A percentile compares a stretch with the other conserved stretches of the same genome.
Evolutionary conservation across 2,888 invertebrate species (phyloP).

Genomic region (Heliconius cydno): DNA sequence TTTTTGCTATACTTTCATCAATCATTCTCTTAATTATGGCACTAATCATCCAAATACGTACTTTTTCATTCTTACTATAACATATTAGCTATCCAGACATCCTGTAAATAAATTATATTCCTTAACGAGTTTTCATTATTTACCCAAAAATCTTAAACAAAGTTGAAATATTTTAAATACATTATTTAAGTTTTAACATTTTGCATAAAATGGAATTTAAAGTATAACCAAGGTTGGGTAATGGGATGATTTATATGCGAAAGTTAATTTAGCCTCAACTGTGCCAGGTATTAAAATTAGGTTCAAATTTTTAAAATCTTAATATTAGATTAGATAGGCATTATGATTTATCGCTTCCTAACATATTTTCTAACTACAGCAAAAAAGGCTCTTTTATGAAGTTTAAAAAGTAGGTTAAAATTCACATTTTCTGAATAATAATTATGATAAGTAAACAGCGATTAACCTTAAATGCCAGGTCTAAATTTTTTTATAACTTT

Average conservation of each 20-base stretch:
- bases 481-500: too few species aligned
- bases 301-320: background rate
- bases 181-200: constrained; percentile 4
- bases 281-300: background rate
- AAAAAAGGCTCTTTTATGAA: background rate
- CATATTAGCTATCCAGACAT: too few species aligned
- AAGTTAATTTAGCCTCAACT: background rate
- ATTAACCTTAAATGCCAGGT: background rate
- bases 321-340: background rate
- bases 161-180: constrained; percentile 4
- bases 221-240: background rate
- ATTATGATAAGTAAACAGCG: background rate
- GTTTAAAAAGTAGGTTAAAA: background rate
- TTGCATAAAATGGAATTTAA: constrained; percentile 9
- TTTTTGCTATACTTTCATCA: too few species aligned
- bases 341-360: constrained; percentile 1
- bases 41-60: too few species aligned
- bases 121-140: background rate
- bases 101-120: background rate
- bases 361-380: background rate
- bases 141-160: background rate
- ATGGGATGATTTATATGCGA: constrained; percentile 22
- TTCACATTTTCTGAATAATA: background rate
- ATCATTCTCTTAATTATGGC: too few species aligned
- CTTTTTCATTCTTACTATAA: too few species aligned